These are phyloP conservation scores for Pleuronectes platessa DNA, from an alignment of 2,113 vertebrate genomes.

Conservation along the genomic window DNA sequence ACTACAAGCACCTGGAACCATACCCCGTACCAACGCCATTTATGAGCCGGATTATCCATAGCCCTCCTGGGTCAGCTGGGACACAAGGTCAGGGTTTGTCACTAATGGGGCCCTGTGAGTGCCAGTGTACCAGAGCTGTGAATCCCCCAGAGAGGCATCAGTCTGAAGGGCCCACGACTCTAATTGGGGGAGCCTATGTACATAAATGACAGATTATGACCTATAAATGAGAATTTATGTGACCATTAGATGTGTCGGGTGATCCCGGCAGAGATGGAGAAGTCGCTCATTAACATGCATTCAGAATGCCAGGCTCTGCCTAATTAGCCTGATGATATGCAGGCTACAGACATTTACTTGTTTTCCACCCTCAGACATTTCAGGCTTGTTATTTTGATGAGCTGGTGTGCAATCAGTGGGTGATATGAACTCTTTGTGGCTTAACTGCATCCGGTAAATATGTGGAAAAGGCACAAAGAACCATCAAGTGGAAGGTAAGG, in stretches of 20 bases:
- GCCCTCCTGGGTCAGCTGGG: slow-evolving; percentile 61
- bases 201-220: slow-evolving; percentile 86
- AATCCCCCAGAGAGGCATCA: slow-evolving; percentile 80
- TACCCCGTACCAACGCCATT: slow-evolving; percentile 55
- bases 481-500: neutral
- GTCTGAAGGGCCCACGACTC: slow-evolving; percentile 66
- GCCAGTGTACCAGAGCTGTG: slow-evolving; percentile 67
- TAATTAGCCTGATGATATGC: slow-evolving; percentile 77
- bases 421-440: slow-evolving; percentile 22
- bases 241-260: slow-evolving; percentile 82
- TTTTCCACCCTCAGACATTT: slow-evolving; percentile 47
- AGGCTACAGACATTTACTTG: slow-evolving; percentile 62
- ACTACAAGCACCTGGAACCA: slow-evolving; percentile 59
- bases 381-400: slow-evolving; percentile 46
- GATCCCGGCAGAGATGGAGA: slow-evolving; percentile 78
- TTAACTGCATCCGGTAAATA: neutral
- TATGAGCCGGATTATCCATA: slow-evolving; percentile 70
- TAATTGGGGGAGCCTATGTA: slow-evolving; percentile 82
- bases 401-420: slow-evolving; percentile 36
- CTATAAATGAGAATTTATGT: slow-evolving; percentile 88
- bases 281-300: slow-evolving; percentile 81
- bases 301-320: slow-evolving; percentile 62
- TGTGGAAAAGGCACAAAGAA: slow-evolving; percentile 20
- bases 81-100: slow-evolving; percentile 64
- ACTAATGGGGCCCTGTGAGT: slow-evolving; percentile 78